These are phyloP conservation scores for Stenichneumon culpator DNA, from an alignment of 2,888 invertebrate genomes.

Conservation along the genomic window DNA sequence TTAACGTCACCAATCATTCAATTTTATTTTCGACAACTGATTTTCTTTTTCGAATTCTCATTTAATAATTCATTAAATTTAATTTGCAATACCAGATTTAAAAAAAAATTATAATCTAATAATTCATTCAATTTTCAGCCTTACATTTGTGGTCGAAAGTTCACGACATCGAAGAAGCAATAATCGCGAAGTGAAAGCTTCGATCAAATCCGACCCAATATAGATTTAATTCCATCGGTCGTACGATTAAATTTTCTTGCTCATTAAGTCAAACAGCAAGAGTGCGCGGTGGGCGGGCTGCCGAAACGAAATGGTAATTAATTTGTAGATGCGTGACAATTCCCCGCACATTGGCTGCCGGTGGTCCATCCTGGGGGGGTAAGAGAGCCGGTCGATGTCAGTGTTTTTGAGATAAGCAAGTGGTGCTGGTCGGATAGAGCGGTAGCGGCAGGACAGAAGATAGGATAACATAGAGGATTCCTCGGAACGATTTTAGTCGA, in stretches of 20 bases:
- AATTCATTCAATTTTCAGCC: no score
- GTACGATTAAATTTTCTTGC: neutral
- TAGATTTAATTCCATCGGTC: neutral
- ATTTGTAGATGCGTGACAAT: slow-evolving; percentile 12
- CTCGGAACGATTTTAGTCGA: slow-evolving; percentile 45
- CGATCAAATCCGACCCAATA: no score
- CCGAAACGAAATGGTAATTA: neutral
- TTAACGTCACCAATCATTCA: no score
- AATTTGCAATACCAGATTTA: no score
- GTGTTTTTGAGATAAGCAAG: slow-evolving; percentile 83
- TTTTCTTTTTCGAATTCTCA: no score
- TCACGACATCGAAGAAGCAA: neutral
- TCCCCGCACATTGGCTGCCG: slow-evolving; percentile 12
- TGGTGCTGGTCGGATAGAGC: slow-evolving; percentile 63
- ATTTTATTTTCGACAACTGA: no score
- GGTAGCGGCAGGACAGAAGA: slow-evolving; percentile 22
- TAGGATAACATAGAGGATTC: slow-evolving; percentile 35
- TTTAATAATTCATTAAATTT: no score
- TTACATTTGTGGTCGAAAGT: no score
- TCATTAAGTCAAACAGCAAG: neutral
- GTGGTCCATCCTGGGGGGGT: neutral
- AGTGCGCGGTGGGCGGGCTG: no score
- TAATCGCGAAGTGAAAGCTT: no score
- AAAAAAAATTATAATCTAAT: no score
- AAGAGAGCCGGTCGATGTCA: slow-evolving; percentile 54